These are phyloP conservation scores for Ascaphus truei DNA, from an alignment of 2,113 vertebrate species.

Conservation along the genomic window DNA sequence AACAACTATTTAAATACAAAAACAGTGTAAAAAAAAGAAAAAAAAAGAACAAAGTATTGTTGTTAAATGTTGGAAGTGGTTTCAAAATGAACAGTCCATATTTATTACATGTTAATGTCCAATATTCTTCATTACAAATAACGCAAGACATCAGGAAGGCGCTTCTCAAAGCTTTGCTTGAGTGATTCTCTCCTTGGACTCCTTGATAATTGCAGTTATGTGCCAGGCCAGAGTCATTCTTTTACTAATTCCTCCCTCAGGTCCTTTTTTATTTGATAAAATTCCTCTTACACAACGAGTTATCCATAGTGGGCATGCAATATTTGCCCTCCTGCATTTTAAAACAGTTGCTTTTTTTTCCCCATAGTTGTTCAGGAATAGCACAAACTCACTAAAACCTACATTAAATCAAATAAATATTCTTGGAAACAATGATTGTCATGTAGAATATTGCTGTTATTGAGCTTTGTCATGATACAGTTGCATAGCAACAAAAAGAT, in stretches of 20 bases:
- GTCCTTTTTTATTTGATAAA: not conserved
- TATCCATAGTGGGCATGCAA: not conserved
- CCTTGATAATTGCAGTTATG: not conserved
- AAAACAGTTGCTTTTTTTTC: not conserved
- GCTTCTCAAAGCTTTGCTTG: not conserved
- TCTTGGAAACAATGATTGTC: slow-evolving; percentile 75
- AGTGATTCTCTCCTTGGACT: not conserved
- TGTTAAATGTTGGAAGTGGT: slow-evolving; percentile 81
- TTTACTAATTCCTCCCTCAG: not conserved
- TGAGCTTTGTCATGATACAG: slow-evolving; percentile 62
- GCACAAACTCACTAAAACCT: slow-evolving; percentile 50
- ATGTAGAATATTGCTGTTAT: slow-evolving; percentile 50
- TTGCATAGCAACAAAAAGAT: slow-evolving; percentile 86
- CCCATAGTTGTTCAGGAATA: slow-evolving; percentile 49
- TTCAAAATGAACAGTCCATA: slow-evolving; percentile 63
- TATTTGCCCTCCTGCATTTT: not conserved
- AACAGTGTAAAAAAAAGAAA: slow-evolving; percentile 51
- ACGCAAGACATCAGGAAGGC: not conserved
- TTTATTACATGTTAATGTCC: slow-evolving; percentile 45
- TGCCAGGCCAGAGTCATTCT: not conserved
- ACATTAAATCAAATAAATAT: slow-evolving; percentile 68
- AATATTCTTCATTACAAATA: slow-evolving; percentile 36
- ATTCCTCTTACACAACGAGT: not conserved
- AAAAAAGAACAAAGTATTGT: slow-evolving; percentile 53
- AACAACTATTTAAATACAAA: slow-evolving; percentile 72